Evolutionary conservation across 2,888 invertebrate species (phyloP).

Genomic region (Ormyrus thymus): DNA sequence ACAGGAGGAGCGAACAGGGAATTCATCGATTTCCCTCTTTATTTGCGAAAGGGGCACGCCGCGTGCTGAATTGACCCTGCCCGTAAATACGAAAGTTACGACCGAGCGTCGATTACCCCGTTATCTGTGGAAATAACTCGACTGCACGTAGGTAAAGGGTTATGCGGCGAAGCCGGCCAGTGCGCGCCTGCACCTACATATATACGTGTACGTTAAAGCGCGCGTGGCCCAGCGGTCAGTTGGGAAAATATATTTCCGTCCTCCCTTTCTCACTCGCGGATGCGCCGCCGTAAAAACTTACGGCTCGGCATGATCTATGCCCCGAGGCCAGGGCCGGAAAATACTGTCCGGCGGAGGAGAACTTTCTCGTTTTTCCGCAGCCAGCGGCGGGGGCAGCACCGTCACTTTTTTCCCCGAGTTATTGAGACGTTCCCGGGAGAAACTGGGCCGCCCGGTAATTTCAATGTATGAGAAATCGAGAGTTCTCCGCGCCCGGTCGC

Average conservation of each 20-base stretch:
- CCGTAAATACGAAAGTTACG: constrained; percentile 62
- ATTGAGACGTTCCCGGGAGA: too few species aligned
- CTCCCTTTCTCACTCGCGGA: not conserved
- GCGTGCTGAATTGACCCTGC: constrained; percentile 57
- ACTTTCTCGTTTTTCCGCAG: not conserved
- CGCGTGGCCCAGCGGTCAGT: not conserved
- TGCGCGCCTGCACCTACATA: not conserved
- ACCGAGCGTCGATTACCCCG: constrained; percentile 48
- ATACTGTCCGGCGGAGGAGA: not conserved
- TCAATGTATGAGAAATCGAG: too few species aligned
- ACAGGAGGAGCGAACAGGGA: constrained; percentile 11
- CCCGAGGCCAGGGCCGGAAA: not conserved
- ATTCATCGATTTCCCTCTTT: constrained; percentile 57
- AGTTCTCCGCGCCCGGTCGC: too few species aligned
- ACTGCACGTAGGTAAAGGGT: not conserved
- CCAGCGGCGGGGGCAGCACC: too few species aligned
- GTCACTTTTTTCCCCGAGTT: too few species aligned
- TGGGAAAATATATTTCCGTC: constrained; percentile 48
- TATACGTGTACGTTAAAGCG: not conserved
- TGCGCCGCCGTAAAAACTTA: constrained; percentile 59
- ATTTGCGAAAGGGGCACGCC: constrained; percentile 55
- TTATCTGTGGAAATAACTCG: constrained; percentile 42
- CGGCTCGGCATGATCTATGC: constrained; percentile 25
- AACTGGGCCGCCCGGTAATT: too few species aligned
- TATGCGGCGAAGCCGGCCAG: not conserved